A percentile compares a stretch with the other conserved stretches of the same genome.
Conservation (phyloP, 2,113 vertebrate genomes). For the Barbus barbus region DNA sequence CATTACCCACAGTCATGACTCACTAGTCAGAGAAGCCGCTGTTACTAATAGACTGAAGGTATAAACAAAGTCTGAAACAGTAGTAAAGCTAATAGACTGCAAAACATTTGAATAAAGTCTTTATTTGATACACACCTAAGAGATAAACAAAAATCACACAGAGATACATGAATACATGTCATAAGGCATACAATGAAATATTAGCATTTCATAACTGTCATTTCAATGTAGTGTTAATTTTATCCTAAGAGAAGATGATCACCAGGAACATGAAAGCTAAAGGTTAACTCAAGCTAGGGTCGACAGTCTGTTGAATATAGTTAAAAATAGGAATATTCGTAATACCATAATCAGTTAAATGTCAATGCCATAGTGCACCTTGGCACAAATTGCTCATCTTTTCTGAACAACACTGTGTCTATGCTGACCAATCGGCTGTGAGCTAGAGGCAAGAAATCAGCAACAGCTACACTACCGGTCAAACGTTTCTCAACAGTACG, state of each 20-base stretch:
- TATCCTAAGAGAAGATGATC: background rate
- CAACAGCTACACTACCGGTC: background rate
- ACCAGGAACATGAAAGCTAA: background rate
- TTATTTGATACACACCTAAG: slow-evolving; percentile 19
- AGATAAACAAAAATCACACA: background rate
- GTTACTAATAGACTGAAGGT: background rate
- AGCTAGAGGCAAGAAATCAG: background rate
- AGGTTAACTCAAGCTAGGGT: background rate
- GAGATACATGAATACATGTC: slow-evolving; percentile 2
- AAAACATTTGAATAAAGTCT: background rate
- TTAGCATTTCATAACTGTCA: background rate
- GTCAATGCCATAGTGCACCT: background rate
- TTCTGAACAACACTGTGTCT: background rate
- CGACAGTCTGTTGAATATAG: background rate
- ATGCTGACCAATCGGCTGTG: background rate
- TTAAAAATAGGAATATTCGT: background rate
- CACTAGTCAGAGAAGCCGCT: background rate
- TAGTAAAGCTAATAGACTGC: background rate
- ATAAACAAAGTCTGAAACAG: background rate
- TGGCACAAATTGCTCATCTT: background rate
- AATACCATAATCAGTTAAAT: background rate
- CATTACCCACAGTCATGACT: background rate
- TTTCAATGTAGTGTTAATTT: slow-evolving; percentile 24
- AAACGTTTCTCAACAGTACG: no score
- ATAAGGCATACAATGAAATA: background rate